Evolutionary conservation across 1,140 invertebrate species (phyloP), one percentile per base, ranked within the genome.

Genomic region (Steinernema khuongi): DNA sequence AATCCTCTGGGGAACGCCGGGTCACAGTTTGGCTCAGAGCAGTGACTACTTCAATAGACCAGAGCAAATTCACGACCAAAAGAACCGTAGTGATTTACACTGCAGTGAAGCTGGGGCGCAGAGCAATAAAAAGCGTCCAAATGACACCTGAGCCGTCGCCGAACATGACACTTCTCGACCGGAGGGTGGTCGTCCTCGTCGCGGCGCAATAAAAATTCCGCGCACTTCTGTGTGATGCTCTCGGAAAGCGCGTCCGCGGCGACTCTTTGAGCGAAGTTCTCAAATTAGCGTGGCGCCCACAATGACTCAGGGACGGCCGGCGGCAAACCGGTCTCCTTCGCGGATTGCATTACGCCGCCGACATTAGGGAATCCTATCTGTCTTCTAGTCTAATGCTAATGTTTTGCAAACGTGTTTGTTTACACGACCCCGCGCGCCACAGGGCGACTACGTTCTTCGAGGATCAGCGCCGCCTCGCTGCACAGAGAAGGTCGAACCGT

Each of bases 301-400:
- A 60, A 22, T 60, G 50, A 60, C 11, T 60, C 50, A 60, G 50
- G 14, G 50, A 4, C 4, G 2, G 19, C 4, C 22, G 19, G 50
- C 50, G 7, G 50, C 50, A 60, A 60, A 60, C 50, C 50, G 50
- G 50, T 60, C 26, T 14, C 50, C 26, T 60, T 60, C 50, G 50
- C 50, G 50, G 50, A 60, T 60, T 7, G 7, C 7, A 60, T 60
- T 60, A 60, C 50, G 50, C 7, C 50, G 50, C 2, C 50, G 22
- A 26, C 50, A 26, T 11, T 17, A 60, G 22, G 11, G 50, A 26
- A 60, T 4, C 2, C 26, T 60, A 7, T 41, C n/a, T 41, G n/a
- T n/a, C n/a, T n/a, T n/a, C n/a, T n/a, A n/a, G n/a, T n/a, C n/a
- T n/a, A n/a, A n/a, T n/a, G n/a, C n/a, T n/a, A n/a, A n/a, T n/a